Base-by-base conservation (phyloP, 2,797 vertebrate genomes). In the Trachurus trachurus region DNA sequence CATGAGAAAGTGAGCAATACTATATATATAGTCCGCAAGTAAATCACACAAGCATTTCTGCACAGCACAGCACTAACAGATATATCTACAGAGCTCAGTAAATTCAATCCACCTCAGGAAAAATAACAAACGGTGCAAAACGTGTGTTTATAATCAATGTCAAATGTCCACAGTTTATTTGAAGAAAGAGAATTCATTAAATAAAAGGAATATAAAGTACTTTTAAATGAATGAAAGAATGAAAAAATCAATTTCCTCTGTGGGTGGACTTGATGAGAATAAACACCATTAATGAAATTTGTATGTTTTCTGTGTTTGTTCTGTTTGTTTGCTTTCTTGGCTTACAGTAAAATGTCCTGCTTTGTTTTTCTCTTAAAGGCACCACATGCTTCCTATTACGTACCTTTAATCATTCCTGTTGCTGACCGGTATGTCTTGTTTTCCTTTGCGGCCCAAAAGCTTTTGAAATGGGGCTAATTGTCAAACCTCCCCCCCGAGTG, bases 401-500 rank as follows among this genome's bases (percentile, higher is more conserved):
- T 19, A 50, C 44, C 54, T 75, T 77, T 80, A 53, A 71, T 78
- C 57, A 17, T 26, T 53, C 34, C 31, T 21, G 53, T 71, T 60
- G 68, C 21, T 50, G 49, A 62, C 8, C 50, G 7, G 10, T 66
- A 72, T 61, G 39, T 31, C 50, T 77, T 53, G 34, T 68, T 69
- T 78, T 77, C n/a, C 16, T 71, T 78, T 72, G 57, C 2, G 13
- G 59, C 68, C 71, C n/a, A 7, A 80, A 22, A 45, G 52, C 5
- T 64, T 87, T 86, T 75, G 0, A 44, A 66, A 67, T 74, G 52
- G 9, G 9, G 9, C 12, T n/a, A 74, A 76, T 49, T 47, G 42
- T 73, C 42, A 49, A 66, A 74, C 65, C 44, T 83, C 78, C 70
- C 78, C 70, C 34, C 39, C 29, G 37, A 79, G 72, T 71, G 26